phyloP scores from a whole-genome alignment of 2,888 invertebrate genomes.

The Smittia aterrima region DNA sequence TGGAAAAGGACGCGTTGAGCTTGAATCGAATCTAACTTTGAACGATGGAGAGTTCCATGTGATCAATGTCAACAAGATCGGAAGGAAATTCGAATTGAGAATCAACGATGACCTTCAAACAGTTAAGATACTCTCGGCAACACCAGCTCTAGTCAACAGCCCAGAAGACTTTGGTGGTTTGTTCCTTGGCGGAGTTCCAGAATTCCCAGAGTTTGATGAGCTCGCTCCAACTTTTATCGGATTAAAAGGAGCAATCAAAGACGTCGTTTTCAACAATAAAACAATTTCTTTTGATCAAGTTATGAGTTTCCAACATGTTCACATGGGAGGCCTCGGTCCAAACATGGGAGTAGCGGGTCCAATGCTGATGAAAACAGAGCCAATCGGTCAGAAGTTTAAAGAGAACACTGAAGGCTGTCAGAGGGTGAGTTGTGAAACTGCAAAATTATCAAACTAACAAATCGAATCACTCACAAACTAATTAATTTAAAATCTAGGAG shows the following conservation, averaged over 20 bases:
- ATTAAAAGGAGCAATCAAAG: slow-evolving; percentile 77
- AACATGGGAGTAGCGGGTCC: slow-evolving; percentile 56
- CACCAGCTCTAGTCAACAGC: slow-evolving; percentile 59
- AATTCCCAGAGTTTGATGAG: slow-evolving; percentile 58
- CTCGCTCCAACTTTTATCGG: slow-evolving; percentile 59
- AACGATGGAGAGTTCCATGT: slow-evolving; percentile 77
- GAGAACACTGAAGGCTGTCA: slow-evolving; percentile 60
- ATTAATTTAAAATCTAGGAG: slow-evolving; percentile 34
- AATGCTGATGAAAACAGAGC: slow-evolving; percentile 57
- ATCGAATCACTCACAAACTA: slow-evolving; percentile 23
- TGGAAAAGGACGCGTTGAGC: slow-evolving; percentile 62
- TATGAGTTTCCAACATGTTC: slow-evolving; percentile 63
- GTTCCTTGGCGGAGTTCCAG: slow-evolving; percentile 73
- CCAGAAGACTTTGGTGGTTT: slow-evolving; percentile 64
- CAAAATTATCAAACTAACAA: slow-evolving; percentile 35
- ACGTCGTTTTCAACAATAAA: slow-evolving; percentile 76
- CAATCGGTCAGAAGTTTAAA: slow-evolving; percentile 53
- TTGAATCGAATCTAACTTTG: slow-evolving; percentile 62
- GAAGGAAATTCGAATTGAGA: slow-evolving; percentile 65
- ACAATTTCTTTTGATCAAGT: slow-evolving; percentile 65
- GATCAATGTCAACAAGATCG: slow-evolving; percentile 64
- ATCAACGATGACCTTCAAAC: slow-evolving; percentile 71
- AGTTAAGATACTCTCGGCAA: slow-evolving; percentile 58
- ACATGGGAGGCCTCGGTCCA: slow-evolving; percentile 63
- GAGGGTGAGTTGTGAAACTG: slow-evolving; percentile 53